A percentile compares a stretch with the other conserved stretches of the same genome.
Conservation (phyloP, 2,113 vertebrate species). For the Colistium nudipinnis region DNA sequence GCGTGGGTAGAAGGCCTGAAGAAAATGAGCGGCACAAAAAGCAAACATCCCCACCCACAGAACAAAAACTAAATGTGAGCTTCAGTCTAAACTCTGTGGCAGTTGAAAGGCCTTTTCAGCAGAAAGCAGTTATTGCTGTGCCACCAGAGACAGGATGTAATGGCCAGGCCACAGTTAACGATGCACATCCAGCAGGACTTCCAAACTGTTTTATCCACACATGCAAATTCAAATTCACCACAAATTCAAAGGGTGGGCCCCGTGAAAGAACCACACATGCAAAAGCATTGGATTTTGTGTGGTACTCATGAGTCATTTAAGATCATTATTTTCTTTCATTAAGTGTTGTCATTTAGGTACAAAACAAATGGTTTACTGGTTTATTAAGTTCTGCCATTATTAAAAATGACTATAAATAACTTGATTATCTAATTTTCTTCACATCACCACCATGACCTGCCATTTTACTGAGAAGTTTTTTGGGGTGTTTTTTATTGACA, state of each 20-base stretch:
- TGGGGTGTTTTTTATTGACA: background rate
- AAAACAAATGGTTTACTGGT: no score
- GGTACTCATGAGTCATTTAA: background rate
- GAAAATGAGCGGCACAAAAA: background rate
- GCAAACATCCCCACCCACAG: background rate
- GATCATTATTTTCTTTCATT: no score
- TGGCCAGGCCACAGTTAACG: background rate
- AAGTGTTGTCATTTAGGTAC: no score
- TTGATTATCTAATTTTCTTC: no score
- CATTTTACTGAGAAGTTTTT: background rate
- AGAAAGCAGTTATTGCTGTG: conserved; percentile 26
- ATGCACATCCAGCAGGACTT: conserved; percentile 10
- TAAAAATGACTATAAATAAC: no score
- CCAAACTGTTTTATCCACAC: background rate
- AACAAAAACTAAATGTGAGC: background rate
- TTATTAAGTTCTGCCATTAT: no score
- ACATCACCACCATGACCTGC: no score
- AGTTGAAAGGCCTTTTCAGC: conserved; percentile 13
- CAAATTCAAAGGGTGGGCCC: no score
- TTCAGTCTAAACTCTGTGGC: background rate
- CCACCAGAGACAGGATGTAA: background rate
- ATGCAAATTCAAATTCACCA: background rate
- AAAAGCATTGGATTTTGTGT: background rate
- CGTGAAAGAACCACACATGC: background rate
- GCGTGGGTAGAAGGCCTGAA: background rate